These are phyloP conservation scores for Diphyllodes magnificus DNA, from an alignment of 2,113 vertebrate species.

Conservation along the genomic window DNA sequence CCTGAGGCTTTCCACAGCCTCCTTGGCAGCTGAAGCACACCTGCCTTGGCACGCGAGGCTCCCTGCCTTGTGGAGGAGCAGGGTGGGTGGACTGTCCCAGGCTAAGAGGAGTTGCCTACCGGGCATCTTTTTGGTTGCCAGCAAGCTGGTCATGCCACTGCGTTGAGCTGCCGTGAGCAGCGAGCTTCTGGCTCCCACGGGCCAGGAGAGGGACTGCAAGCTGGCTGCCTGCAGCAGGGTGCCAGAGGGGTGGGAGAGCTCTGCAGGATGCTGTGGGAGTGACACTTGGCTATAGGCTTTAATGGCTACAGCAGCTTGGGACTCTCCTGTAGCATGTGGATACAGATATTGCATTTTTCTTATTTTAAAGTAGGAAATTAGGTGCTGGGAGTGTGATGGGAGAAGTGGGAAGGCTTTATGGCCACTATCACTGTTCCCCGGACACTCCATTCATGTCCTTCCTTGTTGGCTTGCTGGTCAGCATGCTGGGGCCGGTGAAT, in stretches of 20 bases:
- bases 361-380: background rate
- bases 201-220: background rate
- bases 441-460: background rate
- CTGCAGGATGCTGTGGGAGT: background rate
- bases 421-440: background rate
- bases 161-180: background rate
- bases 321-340: background rate
- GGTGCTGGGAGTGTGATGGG: background rate
- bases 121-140: background rate
- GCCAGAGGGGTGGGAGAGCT: background rate
- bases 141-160: background rate
- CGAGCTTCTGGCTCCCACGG: background rate
- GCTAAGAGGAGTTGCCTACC: background rate
- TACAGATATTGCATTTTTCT: background rate
- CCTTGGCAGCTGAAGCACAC: background rate
- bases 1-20: background rate
- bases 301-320: rapidly evolving
- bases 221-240: background rate
- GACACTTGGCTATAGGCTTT: background rate
- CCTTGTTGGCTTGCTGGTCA: background rate
- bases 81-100: background rate
- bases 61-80: background rate
- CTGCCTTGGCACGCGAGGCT: rapidly evolving
- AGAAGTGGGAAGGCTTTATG: background rate
- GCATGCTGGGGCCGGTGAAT: background rate